Evolutionary conservation across 2,797 vertebrate genomes (phyloP).

Genomic region (Acipenser transmontanus): DNA sequence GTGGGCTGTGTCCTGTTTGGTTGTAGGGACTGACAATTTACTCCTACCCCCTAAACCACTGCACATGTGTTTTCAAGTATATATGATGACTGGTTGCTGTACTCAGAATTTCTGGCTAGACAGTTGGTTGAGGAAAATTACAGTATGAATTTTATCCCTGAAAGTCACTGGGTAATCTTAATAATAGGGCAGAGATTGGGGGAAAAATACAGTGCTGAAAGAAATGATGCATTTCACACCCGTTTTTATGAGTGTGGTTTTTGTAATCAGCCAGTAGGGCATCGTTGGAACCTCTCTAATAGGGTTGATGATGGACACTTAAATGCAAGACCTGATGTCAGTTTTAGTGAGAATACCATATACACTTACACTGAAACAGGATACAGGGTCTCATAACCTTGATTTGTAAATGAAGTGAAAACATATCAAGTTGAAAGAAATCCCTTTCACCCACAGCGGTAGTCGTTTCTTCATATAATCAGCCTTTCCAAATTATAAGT

Average conservation of each 20-base stretch:
- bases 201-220: not conserved
- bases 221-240: constrained; percentile 20
- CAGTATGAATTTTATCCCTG: constrained; percentile 43
- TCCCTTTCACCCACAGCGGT: too few species aligned
- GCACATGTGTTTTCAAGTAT: constrained; percentile 49
- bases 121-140: constrained; percentile 55
- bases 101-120: constrained; percentile 41
- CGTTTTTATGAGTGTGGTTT: constrained; percentile 19
- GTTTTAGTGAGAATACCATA: too few species aligned
- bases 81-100: constrained; percentile 4
- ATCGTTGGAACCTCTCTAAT: not conserved
- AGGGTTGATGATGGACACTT: not conserved
- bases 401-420: too few species aligned
- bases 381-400: too few species aligned
- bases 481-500: too few species aligned
- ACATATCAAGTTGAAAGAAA: too few species aligned
- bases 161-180: constrained; percentile 58
- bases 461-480: too few species aligned
- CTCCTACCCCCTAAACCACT: constrained; percentile 1
- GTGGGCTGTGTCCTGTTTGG: not conserved
- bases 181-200: constrained; percentile 52
- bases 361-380: too few species aligned
- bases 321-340: not conserved
- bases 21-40: not conserved
- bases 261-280: not conserved